A percentile compares a stretch with the other conserved stretches of the same genome.
These are phyloP conservation scores for Campylomormyrus numenius DNA, from an alignment of 2,113 vertebrate genomes.

Conservation along the genomic window DNA sequence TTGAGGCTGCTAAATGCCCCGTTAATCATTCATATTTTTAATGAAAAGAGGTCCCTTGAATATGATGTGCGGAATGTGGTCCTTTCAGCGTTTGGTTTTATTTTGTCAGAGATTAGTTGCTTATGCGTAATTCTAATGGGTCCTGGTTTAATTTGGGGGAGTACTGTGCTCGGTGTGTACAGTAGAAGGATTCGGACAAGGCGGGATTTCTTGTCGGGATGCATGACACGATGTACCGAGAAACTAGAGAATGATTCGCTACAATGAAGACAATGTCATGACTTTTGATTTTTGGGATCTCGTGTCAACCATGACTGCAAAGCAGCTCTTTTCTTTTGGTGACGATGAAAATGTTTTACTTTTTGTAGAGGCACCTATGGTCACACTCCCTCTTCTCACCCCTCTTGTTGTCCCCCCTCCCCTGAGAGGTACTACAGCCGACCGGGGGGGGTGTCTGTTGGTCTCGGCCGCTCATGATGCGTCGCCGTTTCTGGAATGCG, in stretches of 20 bases:
- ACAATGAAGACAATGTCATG: background rate
- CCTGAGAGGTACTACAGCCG: background rate
- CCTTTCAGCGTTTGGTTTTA: background rate
- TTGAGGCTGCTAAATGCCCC: background rate
- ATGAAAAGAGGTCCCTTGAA: background rate
- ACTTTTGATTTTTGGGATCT: background rate
- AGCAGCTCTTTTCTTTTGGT: background rate
- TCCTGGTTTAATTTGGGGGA: background rate
- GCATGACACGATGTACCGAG: background rate
- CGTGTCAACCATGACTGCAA: background rate
- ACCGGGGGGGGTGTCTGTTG: background rate
- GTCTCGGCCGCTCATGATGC: slow-evolving; percentile 16
- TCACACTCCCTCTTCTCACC: background rate
- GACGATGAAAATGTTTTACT: background rate
- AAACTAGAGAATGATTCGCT: background rate
- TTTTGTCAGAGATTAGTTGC: background rate
- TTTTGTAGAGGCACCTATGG: background rate
- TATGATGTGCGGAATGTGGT: background rate
- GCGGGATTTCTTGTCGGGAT: background rate
- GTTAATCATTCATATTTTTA: background rate
- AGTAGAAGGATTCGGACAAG: background rate
- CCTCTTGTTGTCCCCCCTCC: background rate
- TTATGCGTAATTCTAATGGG: background rate
- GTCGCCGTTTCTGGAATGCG: slow-evolving; percentile 59
- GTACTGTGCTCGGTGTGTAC: background rate